These are phyloP conservation scores for Nesospiza acunhae DNA, from an alignment of 2,113 vertebrate genomes.

Conservation along the genomic window DNA sequence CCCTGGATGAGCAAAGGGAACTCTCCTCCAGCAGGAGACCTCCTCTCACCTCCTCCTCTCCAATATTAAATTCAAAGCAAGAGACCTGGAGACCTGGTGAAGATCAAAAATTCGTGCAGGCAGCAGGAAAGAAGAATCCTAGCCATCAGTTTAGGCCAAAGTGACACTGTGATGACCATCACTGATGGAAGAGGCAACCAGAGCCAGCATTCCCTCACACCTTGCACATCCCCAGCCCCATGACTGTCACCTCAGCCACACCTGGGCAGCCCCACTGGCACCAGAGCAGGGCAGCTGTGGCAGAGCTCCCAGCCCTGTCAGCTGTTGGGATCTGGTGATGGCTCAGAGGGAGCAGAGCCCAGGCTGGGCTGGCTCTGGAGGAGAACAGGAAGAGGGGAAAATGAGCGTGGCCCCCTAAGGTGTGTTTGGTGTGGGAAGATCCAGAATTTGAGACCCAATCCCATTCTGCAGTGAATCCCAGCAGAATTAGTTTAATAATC, in stretches of 20 bases:
- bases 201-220: background rate
- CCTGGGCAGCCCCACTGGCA: background rate
- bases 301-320: background rate
- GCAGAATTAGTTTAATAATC: background rate
- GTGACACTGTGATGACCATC: background rate
- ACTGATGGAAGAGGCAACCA: background rate
- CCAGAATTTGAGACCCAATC: background rate
- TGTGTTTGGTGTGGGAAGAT: background rate
- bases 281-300: background rate
- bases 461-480: background rate
- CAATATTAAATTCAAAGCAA: background rate
- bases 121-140: background rate
- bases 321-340: background rate
- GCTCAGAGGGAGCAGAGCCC: background rate
- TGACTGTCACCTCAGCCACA: background rate
- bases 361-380: background rate
- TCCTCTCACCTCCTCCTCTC: background rate
- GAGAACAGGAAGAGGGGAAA: background rate
- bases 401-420: background rate
- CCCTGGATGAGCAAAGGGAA: background rate
- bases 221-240: background rate
- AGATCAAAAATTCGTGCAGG: background rate
- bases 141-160: background rate
- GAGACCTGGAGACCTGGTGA: background rate
- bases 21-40: background rate